phyloP scores from a whole-genome alignment of 2,797 vertebrate species.

The Acestrorhynchus altus region DNA sequence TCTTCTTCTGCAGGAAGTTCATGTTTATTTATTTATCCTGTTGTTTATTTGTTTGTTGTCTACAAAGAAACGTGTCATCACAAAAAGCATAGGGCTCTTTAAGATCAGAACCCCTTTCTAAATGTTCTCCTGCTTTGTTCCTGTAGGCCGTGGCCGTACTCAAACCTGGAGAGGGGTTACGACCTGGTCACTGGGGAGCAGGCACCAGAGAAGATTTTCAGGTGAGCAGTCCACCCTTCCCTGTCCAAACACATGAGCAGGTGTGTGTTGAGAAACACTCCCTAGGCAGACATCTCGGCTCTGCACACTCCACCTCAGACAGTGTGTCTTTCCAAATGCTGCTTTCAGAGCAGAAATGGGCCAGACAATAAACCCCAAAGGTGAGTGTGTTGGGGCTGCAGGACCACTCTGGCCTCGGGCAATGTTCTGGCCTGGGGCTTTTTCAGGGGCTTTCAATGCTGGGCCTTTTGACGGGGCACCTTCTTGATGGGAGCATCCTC shows the following conservation, averaged over 20 bases:
- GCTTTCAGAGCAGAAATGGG: neutral
- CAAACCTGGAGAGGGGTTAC: slow-evolving; percentile 93
- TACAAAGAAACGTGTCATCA: too few species aligned
- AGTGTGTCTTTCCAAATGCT: neutral
- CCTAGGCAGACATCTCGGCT: neutral
- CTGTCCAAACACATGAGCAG: slow-evolving; percentile 47
- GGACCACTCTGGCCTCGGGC: slow-evolving; percentile 1
- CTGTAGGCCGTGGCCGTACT: slow-evolving; percentile 95
- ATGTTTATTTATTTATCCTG: too few species aligned
- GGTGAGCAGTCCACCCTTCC: slow-evolving; percentile 77
- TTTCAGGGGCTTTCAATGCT: neutral
- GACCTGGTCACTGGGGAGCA: slow-evolving; percentile 97
- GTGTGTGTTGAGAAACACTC: neutral
- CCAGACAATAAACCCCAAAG: neutral
- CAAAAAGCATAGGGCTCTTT: too few species aligned
- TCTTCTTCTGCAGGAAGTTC: too few species aligned
- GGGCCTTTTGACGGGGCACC: neutral
- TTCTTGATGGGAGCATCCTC: neutral
- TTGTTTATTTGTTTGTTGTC: neutral
- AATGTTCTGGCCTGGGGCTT: neutral
- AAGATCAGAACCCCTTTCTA: neutral
- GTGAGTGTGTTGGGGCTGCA: neutral
- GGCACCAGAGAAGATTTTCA: slow-evolving; percentile 96
- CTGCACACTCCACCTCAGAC: neutral
- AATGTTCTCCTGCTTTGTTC: slow-evolving; percentile 9